phyloP scores from a whole-genome alignment of 2,797 vertebrate genomes.

The Girardinus metallicus region DNA sequence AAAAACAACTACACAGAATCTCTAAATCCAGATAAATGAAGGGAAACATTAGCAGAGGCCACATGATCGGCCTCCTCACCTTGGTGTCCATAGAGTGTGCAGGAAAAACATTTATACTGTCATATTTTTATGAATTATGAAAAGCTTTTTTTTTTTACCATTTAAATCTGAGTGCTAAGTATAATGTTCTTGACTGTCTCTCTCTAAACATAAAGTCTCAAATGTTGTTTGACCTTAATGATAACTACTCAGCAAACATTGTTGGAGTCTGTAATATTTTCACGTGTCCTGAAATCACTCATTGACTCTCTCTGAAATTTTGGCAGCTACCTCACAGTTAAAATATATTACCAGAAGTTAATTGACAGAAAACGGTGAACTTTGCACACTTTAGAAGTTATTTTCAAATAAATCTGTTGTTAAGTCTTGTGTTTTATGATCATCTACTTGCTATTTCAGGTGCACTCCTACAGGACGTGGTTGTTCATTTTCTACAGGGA shows the following conservation, averaged over 20 bases:
- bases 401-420: not conserved
- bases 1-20: not conserved
- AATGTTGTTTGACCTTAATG: not conserved
- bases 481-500: not conserved
- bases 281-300: not conserved
- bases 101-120: not conserved
- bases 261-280: not conserved
- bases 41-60: not conserved
- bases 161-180: not conserved
- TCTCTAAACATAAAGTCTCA: not conserved
- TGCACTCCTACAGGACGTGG: not conserved
- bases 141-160: not conserved
- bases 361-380: not conserved
- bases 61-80: not conserved
- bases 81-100: not conserved
- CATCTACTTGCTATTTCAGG: not conserved
- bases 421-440: not conserved
- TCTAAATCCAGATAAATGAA: not conserved
- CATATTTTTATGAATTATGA: not conserved
- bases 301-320: not conserved
- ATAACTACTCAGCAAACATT: not conserved
- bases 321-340: not conserved
- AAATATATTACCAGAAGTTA: not conserved
- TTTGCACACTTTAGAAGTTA: not conserved
- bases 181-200: not conserved